Evolutionary conservation across 2,888 invertebrate species (phyloP).

Genomic region (Polietes domitor): DNA sequence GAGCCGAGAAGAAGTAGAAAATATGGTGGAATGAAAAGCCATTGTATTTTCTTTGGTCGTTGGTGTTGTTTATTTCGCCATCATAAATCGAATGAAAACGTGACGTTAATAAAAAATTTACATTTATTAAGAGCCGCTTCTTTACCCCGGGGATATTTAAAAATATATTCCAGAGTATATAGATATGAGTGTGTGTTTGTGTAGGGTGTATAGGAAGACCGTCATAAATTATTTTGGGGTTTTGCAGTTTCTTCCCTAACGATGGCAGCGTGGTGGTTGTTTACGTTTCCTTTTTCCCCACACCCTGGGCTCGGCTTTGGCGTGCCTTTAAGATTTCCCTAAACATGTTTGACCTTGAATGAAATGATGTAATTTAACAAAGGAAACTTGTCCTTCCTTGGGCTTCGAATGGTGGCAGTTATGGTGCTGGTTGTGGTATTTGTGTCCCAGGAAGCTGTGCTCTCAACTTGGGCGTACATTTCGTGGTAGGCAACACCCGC

Average conservation of each 20-base stretch:
- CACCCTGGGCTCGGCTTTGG: too few relatives aligned
- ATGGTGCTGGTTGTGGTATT: not conserved
- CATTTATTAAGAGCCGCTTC: conserved; percentile 41
- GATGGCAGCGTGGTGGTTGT: not conserved
- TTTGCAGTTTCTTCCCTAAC: not conserved
- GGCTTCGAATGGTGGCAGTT: too few relatives aligned
- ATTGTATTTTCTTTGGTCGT: not conserved
- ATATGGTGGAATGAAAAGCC: not conserved
- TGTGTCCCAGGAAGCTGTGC: not conserved
- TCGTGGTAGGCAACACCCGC: not conserved
- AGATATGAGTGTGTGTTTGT: not conserved
- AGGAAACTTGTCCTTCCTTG: not conserved
- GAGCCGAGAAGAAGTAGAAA: not conserved
- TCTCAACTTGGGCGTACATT: not conserved
- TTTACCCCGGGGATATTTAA: conserved; percentile 28
- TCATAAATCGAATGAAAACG: conserved; percentile 59
- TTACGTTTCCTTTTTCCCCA: not conserved
- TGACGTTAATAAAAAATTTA: conserved; percentile 56
- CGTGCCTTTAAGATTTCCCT: not conserved
- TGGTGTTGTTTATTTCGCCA: conserved; percentile 13
- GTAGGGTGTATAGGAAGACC: not conserved
- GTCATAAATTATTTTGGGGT: conserved; percentile 13
- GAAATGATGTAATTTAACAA: conserved; percentile 3
- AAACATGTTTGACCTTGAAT: conserved; percentile 4
- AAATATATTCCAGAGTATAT: conserved; percentile 4